Percentiles rank a stretch among this genome's conserved stretches.
These are phyloP conservation scores for Natrix natrix DNA, from an alignment of 2,797 vertebrate species.

Conservation along the genomic window DNA sequence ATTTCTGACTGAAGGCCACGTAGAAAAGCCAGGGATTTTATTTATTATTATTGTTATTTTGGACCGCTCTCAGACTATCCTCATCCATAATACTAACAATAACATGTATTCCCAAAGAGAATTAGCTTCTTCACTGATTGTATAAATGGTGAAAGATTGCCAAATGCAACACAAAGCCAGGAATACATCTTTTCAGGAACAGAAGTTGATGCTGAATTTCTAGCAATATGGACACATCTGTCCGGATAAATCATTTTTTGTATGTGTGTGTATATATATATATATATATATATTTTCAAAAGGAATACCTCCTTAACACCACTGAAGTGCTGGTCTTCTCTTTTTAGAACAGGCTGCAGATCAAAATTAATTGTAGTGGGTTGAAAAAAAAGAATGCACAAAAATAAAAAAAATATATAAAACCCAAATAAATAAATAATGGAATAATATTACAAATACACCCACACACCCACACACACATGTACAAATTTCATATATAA, in stretches of 20 bases:
- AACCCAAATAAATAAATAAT: slow-evolving; percentile 14
- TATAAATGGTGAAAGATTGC: not conserved
- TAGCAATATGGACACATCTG: not conserved
- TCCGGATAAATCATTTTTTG: not conserved
- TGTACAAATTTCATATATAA: slow-evolving; percentile 23
- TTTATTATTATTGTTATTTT: not conserved
- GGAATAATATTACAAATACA: slow-evolving; percentile 36
- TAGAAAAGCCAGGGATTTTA: not conserved
- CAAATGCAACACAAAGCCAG: not conserved
- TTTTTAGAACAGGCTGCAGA: slow-evolving; percentile 67
- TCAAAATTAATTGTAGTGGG: slow-evolving; percentile 61
- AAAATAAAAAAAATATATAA: slow-evolving; percentile 54
- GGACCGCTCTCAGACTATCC: not conserved
- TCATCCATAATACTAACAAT: not conserved
- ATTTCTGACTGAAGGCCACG: not conserved
- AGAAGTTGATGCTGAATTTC: not conserved
- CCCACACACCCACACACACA: not conserved
- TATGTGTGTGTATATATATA: too few relatives aligned
- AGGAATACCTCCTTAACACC: slow-evolving; percentile 20
- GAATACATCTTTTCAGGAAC: not conserved
- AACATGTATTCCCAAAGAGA: not conserved
- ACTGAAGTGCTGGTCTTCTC: slow-evolving; percentile 64
- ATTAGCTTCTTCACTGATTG: not conserved
- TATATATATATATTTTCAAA: accelerated
- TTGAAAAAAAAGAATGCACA: slow-evolving; percentile 56